Evolutionary conservation across 2,888 invertebrate species (phyloP).

Genomic region (Ormyrus rosae): DNA sequence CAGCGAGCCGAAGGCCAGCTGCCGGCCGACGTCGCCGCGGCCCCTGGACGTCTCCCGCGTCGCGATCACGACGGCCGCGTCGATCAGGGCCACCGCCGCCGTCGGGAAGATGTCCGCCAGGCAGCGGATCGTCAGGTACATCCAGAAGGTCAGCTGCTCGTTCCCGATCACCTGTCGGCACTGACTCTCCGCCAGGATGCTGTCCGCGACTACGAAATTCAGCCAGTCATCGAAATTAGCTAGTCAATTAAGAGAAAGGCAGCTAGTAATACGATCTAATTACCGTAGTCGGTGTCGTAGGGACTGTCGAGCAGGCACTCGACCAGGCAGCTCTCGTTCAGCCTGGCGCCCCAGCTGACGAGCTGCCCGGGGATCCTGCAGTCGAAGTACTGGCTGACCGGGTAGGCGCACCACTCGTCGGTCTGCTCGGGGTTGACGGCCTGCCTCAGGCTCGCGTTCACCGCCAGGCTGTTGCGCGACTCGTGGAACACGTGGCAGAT

Average conservation of each 20-base stretch:
- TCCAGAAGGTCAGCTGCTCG: slow-evolving; percentile 83
- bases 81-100: slow-evolving; percentile 83
- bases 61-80: slow-evolving; percentile 88
- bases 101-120: slow-evolving; percentile 87
- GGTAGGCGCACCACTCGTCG: slow-evolving; percentile 83
- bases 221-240: not conserved
- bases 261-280: not conserved
- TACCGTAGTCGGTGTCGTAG: slow-evolving; percentile 72
- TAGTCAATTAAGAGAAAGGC: too few species aligned
- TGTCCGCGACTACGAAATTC: slow-evolving; percentile 70
- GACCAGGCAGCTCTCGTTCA: slow-evolving; percentile 80
- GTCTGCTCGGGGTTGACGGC: slow-evolving; percentile 75
- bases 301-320: slow-evolving; percentile 85
- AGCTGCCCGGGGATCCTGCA: slow-evolving; percentile 80
- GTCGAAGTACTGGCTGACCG: slow-evolving; percentile 76
- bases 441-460: slow-evolving; percentile 78
- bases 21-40: slow-evolving; percentile 87
- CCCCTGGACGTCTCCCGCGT: slow-evolving; percentile 88
- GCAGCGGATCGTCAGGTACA: slow-evolving; percentile 83
- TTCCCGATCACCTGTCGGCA: slow-evolving; percentile 81
- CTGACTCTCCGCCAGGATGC: slow-evolving; percentile 83
- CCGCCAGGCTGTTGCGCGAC: slow-evolving; percentile 75
- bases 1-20: slow-evolving; percentile 85
- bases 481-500: slow-evolving; percentile 81
- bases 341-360: slow-evolving; percentile 69